These are phyloP conservation scores for Chiridota heheva DNA, from an alignment of 35 echinoderm and acorn worm genomes.

Conservation along the genomic window DNA sequence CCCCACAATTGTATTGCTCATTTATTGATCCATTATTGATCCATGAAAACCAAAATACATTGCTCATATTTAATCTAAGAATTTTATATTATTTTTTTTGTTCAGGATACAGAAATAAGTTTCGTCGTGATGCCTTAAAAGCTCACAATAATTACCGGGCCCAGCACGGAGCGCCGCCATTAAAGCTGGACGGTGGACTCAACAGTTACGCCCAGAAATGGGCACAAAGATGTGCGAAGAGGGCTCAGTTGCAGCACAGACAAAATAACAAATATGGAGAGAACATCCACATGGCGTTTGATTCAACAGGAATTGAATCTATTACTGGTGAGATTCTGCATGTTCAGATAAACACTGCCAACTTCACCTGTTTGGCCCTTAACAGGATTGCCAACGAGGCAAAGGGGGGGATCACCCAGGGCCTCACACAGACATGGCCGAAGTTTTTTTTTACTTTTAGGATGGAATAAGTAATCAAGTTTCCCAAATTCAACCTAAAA, in stretches of 20 bases:
- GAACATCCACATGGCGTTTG: conserved; percentile 76
- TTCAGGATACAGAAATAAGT: conserved; percentile 67
- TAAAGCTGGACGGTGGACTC: conserved; percentile 57
- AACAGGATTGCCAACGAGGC: too few species aligned
- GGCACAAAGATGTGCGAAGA: conserved; percentile 84
- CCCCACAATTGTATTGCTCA: too few species aligned
- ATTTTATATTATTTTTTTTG: conserved; percentile 27
- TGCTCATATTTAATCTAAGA: not conserved
- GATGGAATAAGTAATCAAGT: too few species aligned
- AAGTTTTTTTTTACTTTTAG: too few species aligned
- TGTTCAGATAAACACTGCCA: too few species aligned
- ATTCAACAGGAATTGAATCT: conserved; percentile 71
- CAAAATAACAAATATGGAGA: conserved; percentile 90
- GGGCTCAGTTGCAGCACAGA: conserved; percentile 72
- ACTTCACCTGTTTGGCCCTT: too few species aligned
- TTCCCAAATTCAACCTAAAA: too few species aligned
- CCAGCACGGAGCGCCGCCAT: conserved; percentile 66
- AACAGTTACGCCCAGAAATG: conserved; percentile 96
- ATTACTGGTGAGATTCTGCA: conserved; percentile 87
- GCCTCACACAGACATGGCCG: too few species aligned
- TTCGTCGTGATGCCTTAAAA: conserved; percentile 77
- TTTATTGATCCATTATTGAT: too few species aligned
- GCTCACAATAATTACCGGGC: conserved; percentile 88
- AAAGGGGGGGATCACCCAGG: too few species aligned
- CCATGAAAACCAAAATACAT: too few species aligned